A percentile compares a stretch with the other conserved stretches of the same genome.
Evolutionary conservation across 64 coral and sea anemone genomes (phyloP).

Genomic region (Stylophora pistillata): DNA sequence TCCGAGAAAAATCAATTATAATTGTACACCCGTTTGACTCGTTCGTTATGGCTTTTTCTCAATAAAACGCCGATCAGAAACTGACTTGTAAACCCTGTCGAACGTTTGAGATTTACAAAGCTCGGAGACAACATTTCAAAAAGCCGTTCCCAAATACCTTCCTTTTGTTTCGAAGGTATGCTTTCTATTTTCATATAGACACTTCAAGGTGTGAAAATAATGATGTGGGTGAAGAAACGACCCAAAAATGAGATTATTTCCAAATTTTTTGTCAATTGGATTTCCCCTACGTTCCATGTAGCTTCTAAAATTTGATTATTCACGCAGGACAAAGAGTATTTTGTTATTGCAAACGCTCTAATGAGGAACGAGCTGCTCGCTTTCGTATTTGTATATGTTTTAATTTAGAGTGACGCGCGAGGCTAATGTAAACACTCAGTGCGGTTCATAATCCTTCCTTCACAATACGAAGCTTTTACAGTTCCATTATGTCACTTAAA

Average conservation of each 20-base stretch:
- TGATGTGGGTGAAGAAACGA: conserved; percentile 15
- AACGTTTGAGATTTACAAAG: neutral
- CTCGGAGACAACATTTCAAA: neutral
- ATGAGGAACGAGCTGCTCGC: neutral
- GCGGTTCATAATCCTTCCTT: conserved; percentile 32
- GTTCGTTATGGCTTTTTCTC: neutral
- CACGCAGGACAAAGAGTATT: no score
- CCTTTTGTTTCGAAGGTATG: conserved; percentile 36
- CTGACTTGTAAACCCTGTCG: neutral
- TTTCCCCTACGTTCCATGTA: neutral
- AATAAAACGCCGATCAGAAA: no score
- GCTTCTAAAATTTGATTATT: neutral
- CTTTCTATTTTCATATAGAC: conserved; percentile 9
- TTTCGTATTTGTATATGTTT: conserved; percentile 23
- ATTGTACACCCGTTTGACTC: neutral
- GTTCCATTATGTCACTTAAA: conserved; percentile 40
- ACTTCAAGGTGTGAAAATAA: conserved; percentile 12
- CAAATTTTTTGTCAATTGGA: neutral
- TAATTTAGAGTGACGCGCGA: conserved; percentile 8
- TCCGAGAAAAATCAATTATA: neutral
- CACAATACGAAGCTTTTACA: conserved; percentile 16
- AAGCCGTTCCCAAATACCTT: conserved; percentile 13
- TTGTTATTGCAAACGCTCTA: neutral
- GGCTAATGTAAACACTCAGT: conserved; percentile 31
- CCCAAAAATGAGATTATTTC: conserved; percentile 8